A percentile compares a stretch with the other conserved stretches of the same genome.
Conservation (phyloP, 2,888 invertebrate genomes). For the Cataglyphis cursor region DNA sequence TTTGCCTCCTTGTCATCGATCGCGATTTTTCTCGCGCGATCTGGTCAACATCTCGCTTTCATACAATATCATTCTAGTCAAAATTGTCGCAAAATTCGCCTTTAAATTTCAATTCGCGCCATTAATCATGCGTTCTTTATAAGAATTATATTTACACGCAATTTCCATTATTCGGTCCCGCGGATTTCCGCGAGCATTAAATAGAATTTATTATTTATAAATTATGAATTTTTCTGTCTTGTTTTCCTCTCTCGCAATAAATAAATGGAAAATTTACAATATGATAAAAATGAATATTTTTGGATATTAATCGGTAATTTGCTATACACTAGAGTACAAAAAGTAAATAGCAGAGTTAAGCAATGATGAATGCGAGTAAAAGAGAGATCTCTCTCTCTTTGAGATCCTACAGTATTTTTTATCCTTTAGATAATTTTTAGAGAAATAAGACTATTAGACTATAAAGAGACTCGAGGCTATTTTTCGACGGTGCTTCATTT, state of each 20-base stretch:
- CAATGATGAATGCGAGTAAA: not conserved
- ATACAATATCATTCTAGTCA: constrained; percentile 50
- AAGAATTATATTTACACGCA: not conserved
- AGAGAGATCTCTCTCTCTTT: not conserved
- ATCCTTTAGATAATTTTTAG: not conserved
- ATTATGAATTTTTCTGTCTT: not conserved
- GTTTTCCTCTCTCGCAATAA: not conserved
- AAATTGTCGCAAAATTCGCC: constrained; percentile 69
- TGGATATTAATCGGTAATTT: not conserved
- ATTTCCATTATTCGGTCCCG: not conserved
- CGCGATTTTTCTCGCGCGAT: constrained; percentile 63
- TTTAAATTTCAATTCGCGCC: constrained; percentile 40
- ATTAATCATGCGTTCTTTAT: constrained; percentile 26
- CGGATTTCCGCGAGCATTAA: not conserved
- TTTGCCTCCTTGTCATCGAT: constrained; percentile 27
- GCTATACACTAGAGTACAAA: no score
- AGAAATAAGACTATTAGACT: not conserved
- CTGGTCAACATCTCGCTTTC: constrained; percentile 56
- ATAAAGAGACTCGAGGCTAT: not conserved
- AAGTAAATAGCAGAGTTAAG: no score
- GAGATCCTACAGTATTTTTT: not conserved
- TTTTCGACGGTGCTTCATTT: not conserved
- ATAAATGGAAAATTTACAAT: not conserved
- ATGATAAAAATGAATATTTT: not conserved
- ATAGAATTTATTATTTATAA: not conserved